Evolutionary conservation across 2,888 invertebrate species (phyloP).

Genomic region (Syrista parreyssii): DNA sequence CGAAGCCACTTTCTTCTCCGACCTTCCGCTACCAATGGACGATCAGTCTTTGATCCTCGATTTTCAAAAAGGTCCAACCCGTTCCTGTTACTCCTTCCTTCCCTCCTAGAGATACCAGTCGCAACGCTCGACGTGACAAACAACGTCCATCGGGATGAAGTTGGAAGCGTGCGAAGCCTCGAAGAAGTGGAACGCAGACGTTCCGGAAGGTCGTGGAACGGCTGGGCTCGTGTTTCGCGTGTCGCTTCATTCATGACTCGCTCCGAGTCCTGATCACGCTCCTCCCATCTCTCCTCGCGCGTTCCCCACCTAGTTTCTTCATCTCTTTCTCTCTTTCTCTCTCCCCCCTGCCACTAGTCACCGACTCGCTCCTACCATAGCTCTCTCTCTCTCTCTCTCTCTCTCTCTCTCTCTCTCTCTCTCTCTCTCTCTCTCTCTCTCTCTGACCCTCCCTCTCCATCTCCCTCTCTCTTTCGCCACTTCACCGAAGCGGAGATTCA

Average conservation of each 20-base stretch:
- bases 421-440: slow-evolving; percentile 25
- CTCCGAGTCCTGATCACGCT: slow-evolving; percentile 32
- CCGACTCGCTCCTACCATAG: slow-evolving; percentile 69
- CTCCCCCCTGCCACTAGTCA: slow-evolving; percentile 63
- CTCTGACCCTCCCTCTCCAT: too few species aligned
- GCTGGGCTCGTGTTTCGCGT: slow-evolving; percentile 30
- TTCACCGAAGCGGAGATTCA: slow-evolving; percentile 34
- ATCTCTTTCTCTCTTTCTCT: slow-evolving; percentile 16
- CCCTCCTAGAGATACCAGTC: background rate
- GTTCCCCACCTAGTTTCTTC: slow-evolving; percentile 14
- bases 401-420: slow-evolving; percentile 29
- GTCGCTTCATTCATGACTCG: slow-evolving; percentile 42
- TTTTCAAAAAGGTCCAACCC: background rate
- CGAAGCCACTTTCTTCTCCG: background rate
- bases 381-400: slow-evolving; percentile 27
- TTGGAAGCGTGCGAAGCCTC: slow-evolving; percentile 1
- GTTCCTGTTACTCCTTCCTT: background rate
- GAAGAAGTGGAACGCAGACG: slow-evolving; percentile 44
- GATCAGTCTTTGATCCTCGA: background rate
- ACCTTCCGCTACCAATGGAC: background rate
- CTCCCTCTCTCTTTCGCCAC: slow-evolving; percentile 27
- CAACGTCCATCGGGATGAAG: background rate
- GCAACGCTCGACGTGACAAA: background rate
- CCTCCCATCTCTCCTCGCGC: slow-evolving; percentile 22
- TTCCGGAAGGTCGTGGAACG: slow-evolving; percentile 49